Evolutionary conservation across 2,888 invertebrate species (phyloP), one percentile per base, ranked within the genome.

Genomic region (Ochropleura plecta): DNA sequence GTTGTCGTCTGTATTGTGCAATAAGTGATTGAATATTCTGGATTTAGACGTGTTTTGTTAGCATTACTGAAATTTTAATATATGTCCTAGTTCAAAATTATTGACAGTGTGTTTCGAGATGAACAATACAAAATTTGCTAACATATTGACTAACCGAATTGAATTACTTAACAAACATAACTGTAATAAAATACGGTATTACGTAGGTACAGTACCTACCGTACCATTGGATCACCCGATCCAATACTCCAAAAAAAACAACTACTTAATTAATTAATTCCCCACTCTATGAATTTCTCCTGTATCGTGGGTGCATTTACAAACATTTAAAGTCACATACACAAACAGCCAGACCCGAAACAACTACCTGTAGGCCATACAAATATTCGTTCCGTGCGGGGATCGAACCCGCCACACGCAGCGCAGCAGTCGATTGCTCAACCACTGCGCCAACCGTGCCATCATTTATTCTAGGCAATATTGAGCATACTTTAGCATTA

Each of bases 401-500:
- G 30, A 30, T 30, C 30, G 30, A 30, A 30, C 30, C 30, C 30
- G 30, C 30, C 1, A 30, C 30, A 30, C 30, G 30, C 30, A 30
- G 30, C 30, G 30, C 30, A 30, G 30, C 30, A 30, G 30, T 30
- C 30, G 30, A 30, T 30, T 30, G 30, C 30, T 30, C 30, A 30
- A 30, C 30, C 30, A 30, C 30, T 30, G 30, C 30, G 30, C 30
- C 30, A 30, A 30, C 30, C 30, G 30, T 30, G 30, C 30, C 30
- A 3, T 30, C 30, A 53, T 65, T 53, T 64, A 59, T 62, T 55
- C 62, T 18, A 14, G 0, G 12, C 12, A 16, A 46, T 55, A 16
- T 14, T 67, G 14, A 44, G n/a, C 20, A 57, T 40, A 42, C 16
- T 40, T 51, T 66, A 48, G 42, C 18, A 51, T 78, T 70, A 66